phyloP scores from a whole-genome alignment of 2,797 vertebrate species.

The Eospalax fontanierii region DNA sequence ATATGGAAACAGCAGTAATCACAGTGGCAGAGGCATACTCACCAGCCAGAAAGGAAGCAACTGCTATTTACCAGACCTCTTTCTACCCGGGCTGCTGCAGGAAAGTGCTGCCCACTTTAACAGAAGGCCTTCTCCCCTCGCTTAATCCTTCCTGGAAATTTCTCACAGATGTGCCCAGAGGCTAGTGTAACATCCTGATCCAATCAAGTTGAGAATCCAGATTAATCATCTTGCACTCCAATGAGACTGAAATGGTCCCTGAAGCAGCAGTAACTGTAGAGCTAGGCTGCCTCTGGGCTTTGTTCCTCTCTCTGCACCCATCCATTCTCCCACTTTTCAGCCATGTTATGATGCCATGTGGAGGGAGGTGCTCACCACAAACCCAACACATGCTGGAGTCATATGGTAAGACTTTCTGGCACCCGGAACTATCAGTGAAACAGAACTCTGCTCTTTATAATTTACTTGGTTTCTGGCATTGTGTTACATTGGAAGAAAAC shows the following conservation, averaged over 20 bases:
- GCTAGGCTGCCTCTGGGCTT: background rate
- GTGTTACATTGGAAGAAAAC: background rate
- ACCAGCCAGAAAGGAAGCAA: background rate
- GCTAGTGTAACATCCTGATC: background rate
- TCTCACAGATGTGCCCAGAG: background rate
- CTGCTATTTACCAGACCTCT: background rate
- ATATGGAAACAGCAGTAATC: rapidly evolving
- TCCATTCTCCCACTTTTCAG: background rate
- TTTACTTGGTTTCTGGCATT: background rate
- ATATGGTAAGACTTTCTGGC: background rate
- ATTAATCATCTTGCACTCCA: background rate
- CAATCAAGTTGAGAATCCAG: background rate
- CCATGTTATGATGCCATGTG: background rate
- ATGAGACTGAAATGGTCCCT: background rate
- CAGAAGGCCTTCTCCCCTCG: background rate
- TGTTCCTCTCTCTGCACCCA: background rate
- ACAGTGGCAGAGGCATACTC: background rate
- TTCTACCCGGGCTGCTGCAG: background rate
- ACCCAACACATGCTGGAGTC: no score
- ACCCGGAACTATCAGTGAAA: background rate
- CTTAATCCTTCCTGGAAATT: background rate
- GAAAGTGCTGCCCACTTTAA: background rate
- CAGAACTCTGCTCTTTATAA: background rate
- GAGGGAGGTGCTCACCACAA: background rate
- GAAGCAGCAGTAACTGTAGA: background rate